A percentile compares a stretch with the other conserved stretches of the same genome.
Conservation (phyloP, 2,888 invertebrate species). For the Tolmerus cingulatus region DNA sequence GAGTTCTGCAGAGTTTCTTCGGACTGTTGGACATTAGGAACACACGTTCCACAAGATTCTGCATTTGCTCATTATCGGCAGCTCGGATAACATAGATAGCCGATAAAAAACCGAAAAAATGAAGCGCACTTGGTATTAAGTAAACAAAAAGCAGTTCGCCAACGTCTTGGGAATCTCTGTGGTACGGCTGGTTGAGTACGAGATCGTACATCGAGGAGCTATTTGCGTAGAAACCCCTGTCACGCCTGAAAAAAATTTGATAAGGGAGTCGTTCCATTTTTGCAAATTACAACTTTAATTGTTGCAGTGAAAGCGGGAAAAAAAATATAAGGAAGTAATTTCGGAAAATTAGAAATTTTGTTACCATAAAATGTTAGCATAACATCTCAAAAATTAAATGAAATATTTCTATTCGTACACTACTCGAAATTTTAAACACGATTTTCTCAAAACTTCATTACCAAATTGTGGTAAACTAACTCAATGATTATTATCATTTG, state of each 20-base stretch:
- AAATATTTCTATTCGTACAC: no score
- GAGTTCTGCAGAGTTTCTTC: conserved; percentile 71
- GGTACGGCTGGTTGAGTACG: background rate
- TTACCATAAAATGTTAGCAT: no score
- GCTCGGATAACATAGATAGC: conserved; percentile 77
- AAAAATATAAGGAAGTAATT: no score
- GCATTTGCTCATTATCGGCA: conserved; percentile 82
- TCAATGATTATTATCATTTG: no score
- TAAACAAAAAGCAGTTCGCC: conserved; percentile 77
- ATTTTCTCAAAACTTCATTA: no score
- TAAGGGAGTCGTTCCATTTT: background rate
- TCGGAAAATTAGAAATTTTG: no score
- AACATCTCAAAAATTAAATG: no score
- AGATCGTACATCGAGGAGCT: background rate
- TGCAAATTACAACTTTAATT: background rate
- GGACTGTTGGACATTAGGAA: conserved; percentile 78
- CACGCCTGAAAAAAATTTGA: conserved; percentile 52
- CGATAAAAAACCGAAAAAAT: conserved; percentile 76
- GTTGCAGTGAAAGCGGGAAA: no score
- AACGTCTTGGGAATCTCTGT: conserved; percentile 62
- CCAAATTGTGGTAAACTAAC: no score
- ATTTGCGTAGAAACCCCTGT: conserved; percentile 56
- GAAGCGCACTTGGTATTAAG: conserved; percentile 75
- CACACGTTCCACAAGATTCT: conserved; percentile 83
- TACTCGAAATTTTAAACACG: no score